Percentiles rank a stretch among this genome's conserved stretches.
These are phyloP conservation scores for Poecile montanus DNA, from an alignment of 2,797 vertebrate species.

Conservation along the genomic window DNA sequence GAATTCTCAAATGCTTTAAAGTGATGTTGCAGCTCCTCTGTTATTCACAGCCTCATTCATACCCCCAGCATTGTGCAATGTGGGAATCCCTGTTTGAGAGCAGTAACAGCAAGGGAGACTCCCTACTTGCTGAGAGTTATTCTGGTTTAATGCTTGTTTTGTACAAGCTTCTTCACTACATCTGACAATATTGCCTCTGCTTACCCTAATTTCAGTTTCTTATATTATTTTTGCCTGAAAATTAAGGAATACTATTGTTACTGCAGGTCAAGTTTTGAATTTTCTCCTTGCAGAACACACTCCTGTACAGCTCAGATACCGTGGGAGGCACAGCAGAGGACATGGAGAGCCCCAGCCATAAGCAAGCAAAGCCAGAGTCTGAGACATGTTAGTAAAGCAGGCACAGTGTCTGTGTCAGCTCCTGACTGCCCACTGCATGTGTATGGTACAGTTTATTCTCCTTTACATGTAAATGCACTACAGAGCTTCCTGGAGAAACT, in stretches of 20 bases:
- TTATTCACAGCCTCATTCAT: neutral
- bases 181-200: neutral
- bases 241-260: neutral
- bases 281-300: neutral
- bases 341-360: neutral
- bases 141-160: neutral
- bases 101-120: neutral
- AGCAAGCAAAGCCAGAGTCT: conserved; percentile 52
- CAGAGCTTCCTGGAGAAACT: neutral
- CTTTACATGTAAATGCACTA: neutral
- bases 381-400: conserved; percentile 52
- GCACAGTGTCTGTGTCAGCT: neutral
- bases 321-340: neutral
- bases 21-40: neutral
- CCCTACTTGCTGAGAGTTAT: neutral
- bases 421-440: neutral
- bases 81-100: neutral
- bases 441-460: neutral
- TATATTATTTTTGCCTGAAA: neutral
- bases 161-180: neutral
- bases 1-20: neutral
- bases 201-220: neutral
- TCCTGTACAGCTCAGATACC: fast-evolving
- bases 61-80: neutral
- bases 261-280: neutral